Base-by-base conservation (phyloP, 2,888 invertebrate genomes). In the Anagyrus pseudococci region DNA sequence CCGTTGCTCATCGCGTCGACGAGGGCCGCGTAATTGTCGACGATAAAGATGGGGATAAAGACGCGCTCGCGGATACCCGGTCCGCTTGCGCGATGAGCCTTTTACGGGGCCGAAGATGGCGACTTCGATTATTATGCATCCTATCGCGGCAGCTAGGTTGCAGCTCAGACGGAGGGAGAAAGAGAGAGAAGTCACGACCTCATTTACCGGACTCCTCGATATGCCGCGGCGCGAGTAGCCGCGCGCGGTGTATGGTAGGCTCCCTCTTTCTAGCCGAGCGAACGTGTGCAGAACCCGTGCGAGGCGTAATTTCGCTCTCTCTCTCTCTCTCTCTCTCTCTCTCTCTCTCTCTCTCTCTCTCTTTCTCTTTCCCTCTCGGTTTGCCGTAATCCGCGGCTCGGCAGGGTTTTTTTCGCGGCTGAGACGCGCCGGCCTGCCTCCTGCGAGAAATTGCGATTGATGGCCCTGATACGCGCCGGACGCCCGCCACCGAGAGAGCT, bases 11-110 rank as follows among this genome's bases (percentile, higher is more conserved):
- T n/a, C n/a, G 29, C 29, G 23, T 7, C 37, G 33, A 33, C 20
- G 26, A 48, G 23, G 25, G 19, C 33, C 64, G 59, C 59, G 72
- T 73, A 73, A 72, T 73, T 73, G 72, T 70, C 68, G 68, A 64
- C 69, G 71, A 73, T 73, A 73, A 73, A 73, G 70, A 73, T 73
- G 69, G 53, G 64, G 64, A 60, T 64, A 65, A 60, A 60, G 64
- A 58, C 48, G 64, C 59, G 60, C 44, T n/a, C n/a, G n/a, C n/a
- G n/a, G n/a, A n/a, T n/a, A n/a, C n/a, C n/a, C n/a, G n/a, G n/a
- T 37, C 53, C 25, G 37, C 41, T 13, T 37, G 46, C 43, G 29
- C 60, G 62, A 63, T 62, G 59, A 60, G 57, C 66, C 59, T 62
- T 66, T 66, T 57, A 62, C 23, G 52, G 59, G 3, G 29, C 49